These are phyloP conservation scores for Crematogaster levior DNA, from an alignment of 2,888 invertebrate genomes.

Conservation along the genomic window DNA sequence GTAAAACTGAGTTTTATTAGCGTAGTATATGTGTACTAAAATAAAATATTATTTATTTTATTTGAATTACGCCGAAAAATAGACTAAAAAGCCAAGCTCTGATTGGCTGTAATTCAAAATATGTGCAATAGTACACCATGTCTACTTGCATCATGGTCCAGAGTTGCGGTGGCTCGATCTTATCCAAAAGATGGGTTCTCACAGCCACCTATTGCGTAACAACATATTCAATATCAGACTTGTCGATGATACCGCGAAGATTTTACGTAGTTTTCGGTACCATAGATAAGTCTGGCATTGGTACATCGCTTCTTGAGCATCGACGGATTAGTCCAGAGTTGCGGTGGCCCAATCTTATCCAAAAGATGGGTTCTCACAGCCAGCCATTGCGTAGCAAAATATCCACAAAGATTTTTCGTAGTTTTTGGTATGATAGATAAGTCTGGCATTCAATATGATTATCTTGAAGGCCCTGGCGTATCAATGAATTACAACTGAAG, in stretches of 20 bases:
- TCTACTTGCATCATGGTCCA: too few species aligned
- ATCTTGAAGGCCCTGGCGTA: conserved; percentile 63
- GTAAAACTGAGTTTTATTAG: too few species aligned
- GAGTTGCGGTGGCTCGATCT: conserved; percentile 76
- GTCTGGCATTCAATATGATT: conserved; percentile 63
- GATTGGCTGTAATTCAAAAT: too few species aligned
- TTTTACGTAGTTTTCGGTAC: conserved; percentile 73
- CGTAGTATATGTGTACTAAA: too few species aligned
- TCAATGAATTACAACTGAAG: conserved; percentile 67
- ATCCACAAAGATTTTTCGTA: conserved; percentile 63
- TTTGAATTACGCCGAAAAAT: too few species aligned
- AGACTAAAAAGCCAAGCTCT: too few species aligned
- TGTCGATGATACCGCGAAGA: too few species aligned
- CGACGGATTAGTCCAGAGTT: too few species aligned
- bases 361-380: conserved; percentile 77
- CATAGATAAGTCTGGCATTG: conserved; percentile 62
- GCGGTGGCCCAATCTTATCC: conserved; percentile 75
- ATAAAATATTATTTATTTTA: too few species aligned
- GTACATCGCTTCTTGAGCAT: too few species aligned
- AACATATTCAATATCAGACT: too few species aligned
- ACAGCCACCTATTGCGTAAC: conserved; percentile 76
- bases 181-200: conserved; percentile 74
- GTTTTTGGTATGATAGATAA: conserved; percentile 71
- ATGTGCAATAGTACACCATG: too few species aligned
- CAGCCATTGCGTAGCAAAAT: conserved; percentile 68